These are phyloP conservation scores for Rana temporaria DNA, from an alignment of 2,113 vertebrate species.

Conservation along the genomic window DNA sequence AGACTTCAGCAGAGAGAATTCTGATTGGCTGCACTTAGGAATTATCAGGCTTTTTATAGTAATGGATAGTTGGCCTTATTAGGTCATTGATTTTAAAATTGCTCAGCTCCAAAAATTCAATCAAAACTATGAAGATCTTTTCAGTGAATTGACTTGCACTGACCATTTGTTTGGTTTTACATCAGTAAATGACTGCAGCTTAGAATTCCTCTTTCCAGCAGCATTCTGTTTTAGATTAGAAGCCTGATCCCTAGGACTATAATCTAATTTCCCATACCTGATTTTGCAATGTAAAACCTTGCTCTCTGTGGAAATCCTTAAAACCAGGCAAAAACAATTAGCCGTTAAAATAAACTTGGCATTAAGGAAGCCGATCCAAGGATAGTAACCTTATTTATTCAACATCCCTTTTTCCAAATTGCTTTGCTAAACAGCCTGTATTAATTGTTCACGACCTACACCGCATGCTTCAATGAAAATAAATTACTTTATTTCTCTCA, in stretches of 20 bases:
- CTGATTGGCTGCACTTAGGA: too few relatives aligned
- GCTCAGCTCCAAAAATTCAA: too few relatives aligned
- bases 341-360: slow-evolving; percentile 60
- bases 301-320: slow-evolving; percentile 26
- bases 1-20: too few relatives aligned
- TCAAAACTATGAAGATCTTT: too few relatives aligned
- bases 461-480: slow-evolving; percentile 96
- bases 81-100: too few relatives aligned
- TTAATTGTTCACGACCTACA: slow-evolving; percentile 91
- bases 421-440: slow-evolving; percentile 71
- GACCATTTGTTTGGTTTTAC: too few relatives aligned
- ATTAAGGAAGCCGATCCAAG: slow-evolving; percentile 65
- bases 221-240: slow-evolving; percentile 30
- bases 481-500: slow-evolving; percentile 98
- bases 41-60: too few relatives aligned
- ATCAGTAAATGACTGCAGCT: not conserved
- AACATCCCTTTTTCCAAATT: slow-evolving; percentile 61
- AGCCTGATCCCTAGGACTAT: slow-evolving; percentile 22
- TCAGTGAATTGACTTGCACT: too few relatives aligned
- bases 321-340: slow-evolving; percentile 46
- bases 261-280: slow-evolving; percentile 35
- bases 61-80: too few relatives aligned
- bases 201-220: slow-evolving; percentile 5
- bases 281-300: slow-evolving; percentile 41
- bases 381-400: slow-evolving; percentile 64